Conservation (phyloP, 2,113 vertebrate species). For the Stictonetta naevosa region DNA sequence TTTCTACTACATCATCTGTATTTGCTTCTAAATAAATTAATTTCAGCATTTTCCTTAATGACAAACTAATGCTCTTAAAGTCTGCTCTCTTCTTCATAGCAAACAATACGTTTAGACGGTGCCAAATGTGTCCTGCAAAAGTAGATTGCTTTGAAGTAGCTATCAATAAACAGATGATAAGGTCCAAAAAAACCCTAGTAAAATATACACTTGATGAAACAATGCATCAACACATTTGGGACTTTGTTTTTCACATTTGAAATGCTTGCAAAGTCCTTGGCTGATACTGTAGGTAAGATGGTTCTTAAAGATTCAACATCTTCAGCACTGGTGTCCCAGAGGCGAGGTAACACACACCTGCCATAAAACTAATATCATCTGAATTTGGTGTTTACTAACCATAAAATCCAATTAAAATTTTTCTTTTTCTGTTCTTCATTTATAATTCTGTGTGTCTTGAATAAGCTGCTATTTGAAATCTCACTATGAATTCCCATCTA, state of each 20-base stretch:
- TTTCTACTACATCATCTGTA: background rate
- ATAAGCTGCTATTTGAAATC: background rate
- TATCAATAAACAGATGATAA: conserved; percentile 23
- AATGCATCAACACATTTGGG: background rate
- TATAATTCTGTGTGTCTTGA: background rate
- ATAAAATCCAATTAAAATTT: background rate
- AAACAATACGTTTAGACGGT: conserved; percentile 3
- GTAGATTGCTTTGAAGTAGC: conserved; percentile 42
- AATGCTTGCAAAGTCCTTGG: background rate
- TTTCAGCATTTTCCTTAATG: background rate
- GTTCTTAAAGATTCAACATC: conserved; percentile 6
- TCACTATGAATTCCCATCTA: background rate
- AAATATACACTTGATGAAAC: conserved; percentile 33
- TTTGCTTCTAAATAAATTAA: conserved; percentile 11
- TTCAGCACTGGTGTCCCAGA: background rate
- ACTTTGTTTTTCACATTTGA: background rate
- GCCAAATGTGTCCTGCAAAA: conserved; percentile 38
- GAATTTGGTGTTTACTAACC: conserved; percentile 23
- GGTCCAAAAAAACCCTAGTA: conserved; percentile 30
- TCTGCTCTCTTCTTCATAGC: background rate
- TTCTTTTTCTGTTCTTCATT: background rate
- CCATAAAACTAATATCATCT: conserved; percentile 9
- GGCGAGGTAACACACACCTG: background rate
- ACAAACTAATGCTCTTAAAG: background rate
- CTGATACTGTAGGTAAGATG: background rate